Conservation (phyloP, 92 coral and sea anemone species). For the Zoanthus gigantus region DNA sequence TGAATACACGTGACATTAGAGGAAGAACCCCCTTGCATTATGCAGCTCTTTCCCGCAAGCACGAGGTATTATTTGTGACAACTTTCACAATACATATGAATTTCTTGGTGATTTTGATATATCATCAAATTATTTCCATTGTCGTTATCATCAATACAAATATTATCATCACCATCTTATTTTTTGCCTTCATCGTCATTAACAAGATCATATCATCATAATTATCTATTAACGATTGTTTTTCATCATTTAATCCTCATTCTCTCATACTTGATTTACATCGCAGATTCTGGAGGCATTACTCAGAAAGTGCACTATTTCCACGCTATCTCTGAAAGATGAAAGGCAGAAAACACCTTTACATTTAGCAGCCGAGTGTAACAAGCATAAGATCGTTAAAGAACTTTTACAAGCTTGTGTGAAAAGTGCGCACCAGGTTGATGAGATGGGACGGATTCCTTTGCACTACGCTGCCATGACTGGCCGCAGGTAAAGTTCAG, state of each 20-base stretch:
- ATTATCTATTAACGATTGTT: background rate
- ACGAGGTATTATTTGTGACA: conserved; percentile 44
- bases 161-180: no score
- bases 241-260: background rate
- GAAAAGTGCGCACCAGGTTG: conserved; percentile 57
- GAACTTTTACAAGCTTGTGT: conserved; percentile 60
- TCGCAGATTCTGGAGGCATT: conserved; percentile 61
- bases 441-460: conserved; percentile 62
- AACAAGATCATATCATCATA: background rate
- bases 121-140: no score
- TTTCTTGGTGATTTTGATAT: no score
- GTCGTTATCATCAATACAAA: no score
- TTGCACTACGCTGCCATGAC: conserved; percentile 80
- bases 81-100: no score
- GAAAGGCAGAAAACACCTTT: conserved; percentile 66
- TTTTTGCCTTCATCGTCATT: no score
- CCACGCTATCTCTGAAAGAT: conserved; percentile 55
- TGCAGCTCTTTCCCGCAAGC: conserved; percentile 63
- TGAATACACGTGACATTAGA: conserved; percentile 55
- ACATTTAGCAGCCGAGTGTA: conserved; percentile 77
- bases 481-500: conserved; percentile 59
- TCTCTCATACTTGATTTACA: background rate
- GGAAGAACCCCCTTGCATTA: conserved; percentile 78
- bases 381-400: conserved; percentile 64
- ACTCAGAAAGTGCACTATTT: conserved; percentile 55